Conservation (phyloP, 2,113 vertebrate genomes). For the Pycnonotus jocosus region DNA sequence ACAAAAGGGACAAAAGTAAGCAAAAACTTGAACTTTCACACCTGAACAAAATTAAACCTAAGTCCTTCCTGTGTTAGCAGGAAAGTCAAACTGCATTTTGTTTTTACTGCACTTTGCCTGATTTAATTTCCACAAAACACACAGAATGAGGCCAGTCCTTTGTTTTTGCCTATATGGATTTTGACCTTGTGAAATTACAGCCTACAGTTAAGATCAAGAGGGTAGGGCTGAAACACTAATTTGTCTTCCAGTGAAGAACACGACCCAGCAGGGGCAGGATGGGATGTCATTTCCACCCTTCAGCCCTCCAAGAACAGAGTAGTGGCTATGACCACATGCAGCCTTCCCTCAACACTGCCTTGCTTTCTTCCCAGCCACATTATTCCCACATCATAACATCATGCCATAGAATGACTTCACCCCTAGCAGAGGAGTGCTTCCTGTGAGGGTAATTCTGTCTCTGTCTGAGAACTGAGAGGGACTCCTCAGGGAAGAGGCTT, state of each 20-base stretch:
- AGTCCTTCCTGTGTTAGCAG: background rate
- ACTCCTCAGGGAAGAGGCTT: background rate
- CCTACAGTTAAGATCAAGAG: background rate
- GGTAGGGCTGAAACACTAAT: background rate
- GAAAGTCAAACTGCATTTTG: background rate
- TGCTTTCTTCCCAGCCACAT: background rate
- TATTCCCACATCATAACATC: background rate
- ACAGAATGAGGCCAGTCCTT: background rate
- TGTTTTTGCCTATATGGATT: background rate
- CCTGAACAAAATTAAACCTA: background rate
- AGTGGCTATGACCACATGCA: background rate
- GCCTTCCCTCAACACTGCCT: background rate
- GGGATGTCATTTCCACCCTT: background rate
- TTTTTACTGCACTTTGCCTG: background rate
- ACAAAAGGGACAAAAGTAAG: background rate
- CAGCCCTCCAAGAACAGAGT: background rate
- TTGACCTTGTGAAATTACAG: background rate
- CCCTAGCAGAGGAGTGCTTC: background rate
- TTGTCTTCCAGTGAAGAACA: background rate
- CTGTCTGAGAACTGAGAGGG: background rate
- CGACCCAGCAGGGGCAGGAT: background rate
- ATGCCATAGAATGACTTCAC: background rate
- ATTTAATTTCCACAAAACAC: background rate
- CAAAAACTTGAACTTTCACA: background rate
- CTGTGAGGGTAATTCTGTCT: background rate